Percentiles rank a stretch among this genome's conserved stretches.
These are phyloP conservation scores for Eupeodes latifasciatus DNA, from an alignment of 2,888 invertebrate species.

Conservation along the genomic window DNA sequence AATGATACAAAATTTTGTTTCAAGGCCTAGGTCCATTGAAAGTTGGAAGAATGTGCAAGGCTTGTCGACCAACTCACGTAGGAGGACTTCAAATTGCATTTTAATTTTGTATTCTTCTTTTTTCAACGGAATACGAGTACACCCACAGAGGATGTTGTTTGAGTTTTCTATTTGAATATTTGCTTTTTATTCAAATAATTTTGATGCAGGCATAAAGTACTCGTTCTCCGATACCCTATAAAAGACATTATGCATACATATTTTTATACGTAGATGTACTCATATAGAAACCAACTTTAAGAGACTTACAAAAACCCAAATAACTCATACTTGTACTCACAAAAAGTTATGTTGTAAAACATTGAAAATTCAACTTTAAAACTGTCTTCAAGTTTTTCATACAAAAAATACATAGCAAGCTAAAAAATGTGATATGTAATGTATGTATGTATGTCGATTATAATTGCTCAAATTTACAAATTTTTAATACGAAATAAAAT, in stretches of 20 bases:
- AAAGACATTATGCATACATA: neutral
- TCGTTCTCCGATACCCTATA: neutral
- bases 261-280: neutral
- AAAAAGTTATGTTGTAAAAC: slow-evolving; percentile 15
- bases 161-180: neutral
- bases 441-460: slow-evolving; percentile 3
- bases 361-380: slow-evolving; percentile 17
- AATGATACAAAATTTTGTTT: slow-evolving; percentile 11
- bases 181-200: neutral
- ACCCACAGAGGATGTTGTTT: neutral
- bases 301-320: slow-evolving; percentile 38
- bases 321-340: slow-evolving; percentile 26
- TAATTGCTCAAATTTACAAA: neutral
- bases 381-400: neutral
- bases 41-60: too few relatives aligned
- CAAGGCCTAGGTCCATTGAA: neutral
- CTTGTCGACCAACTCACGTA: neutral
- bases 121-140: neutral
- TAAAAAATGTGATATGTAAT: neutral
- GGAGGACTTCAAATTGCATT: neutral
- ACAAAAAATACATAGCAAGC: slow-evolving; percentile 22
- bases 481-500: neutral
- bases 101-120: neutral
- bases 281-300: neutral
- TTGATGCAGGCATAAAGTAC: neutral